A percentile compares a stretch with the other conserved stretches of the same genome.
These are phyloP conservation scores for Haemorhous mexicanus DNA, from an alignment of 2,113 vertebrate genomes.

Conservation along the genomic window DNA sequence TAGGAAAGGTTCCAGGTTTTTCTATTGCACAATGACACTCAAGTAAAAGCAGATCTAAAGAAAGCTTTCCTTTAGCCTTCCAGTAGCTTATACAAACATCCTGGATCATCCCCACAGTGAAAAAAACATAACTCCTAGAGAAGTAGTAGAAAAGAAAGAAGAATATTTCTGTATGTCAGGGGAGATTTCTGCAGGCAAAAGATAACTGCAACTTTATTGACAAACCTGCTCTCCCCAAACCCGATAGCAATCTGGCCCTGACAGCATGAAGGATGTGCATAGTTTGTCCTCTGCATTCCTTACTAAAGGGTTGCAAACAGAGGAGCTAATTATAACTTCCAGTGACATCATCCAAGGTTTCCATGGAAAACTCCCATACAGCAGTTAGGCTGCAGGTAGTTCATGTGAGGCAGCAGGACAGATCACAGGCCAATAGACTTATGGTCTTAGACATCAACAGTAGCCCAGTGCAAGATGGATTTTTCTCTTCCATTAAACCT, in stretches of 20 bases:
- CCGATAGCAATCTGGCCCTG: background rate
- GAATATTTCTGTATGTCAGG: background rate
- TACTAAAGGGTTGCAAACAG: background rate
- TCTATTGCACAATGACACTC: background rate
- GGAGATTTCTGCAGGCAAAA: constrained; percentile 36
- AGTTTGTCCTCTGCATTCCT: background rate
- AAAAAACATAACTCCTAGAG: background rate
- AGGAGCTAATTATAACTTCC: constrained; percentile 12
- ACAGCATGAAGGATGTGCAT: background rate
- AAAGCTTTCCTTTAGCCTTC: constrained; percentile 7
- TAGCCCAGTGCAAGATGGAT: background rate
- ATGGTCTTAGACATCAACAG: background rate
- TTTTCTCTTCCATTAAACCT: background rate
- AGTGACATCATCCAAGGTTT: constrained; percentile 7
- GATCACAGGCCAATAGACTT: background rate
- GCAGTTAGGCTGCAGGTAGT: background rate
- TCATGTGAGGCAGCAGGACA: background rate
- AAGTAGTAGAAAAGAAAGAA: background rate
- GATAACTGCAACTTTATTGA: constrained; percentile 38
- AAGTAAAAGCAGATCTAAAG: constrained; percentile 3
- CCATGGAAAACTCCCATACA: background rate
- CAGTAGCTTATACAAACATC: constrained; percentile 18
- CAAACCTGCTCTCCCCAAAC: background rate
- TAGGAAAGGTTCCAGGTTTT: background rate
- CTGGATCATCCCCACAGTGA: constrained; percentile 4